Evolutionary conservation across 2,888 invertebrate species (phyloP), one percentile per base, ranked within the genome.

Genomic region (Sphaerophoria taeniata): DNA sequence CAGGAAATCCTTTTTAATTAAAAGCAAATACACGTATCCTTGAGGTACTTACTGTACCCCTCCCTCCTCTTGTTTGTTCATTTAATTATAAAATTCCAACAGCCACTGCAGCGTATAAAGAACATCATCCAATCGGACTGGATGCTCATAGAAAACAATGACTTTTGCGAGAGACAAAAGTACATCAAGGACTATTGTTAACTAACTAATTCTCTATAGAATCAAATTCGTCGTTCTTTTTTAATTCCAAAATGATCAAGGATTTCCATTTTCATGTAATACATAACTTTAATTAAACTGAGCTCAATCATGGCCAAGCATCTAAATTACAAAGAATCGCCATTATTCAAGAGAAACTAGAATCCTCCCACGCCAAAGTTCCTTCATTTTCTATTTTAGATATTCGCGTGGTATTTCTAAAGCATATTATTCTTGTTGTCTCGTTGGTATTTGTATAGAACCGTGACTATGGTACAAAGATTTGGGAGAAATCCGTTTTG

Each of bases 71-170:
- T 24, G 51, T 69, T 31, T 14, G 72, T 72, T 75, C 61, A 49
- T 80, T 80, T 80, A 75, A 84, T 80, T 84, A 80, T 84, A 84
- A 84, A 79, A 80, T 76, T 69, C 72, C 33, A 67, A 67, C n/a
- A 24, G 43, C 11, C 12, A 43, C 43, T 12, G 12, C 43, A 43
- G 9, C 9, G 9, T 12, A 9, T 11, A 9, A 0, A 9, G 43
- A 12, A 5, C 11, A 24, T 2, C 36, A 53, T 24, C 2, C 34
- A 65, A 49, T 11, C 53, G 14, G 24, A 9, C 11, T 11, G 43
- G 16, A 31, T 43, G 60, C 36, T 79, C 74, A 79, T 84, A 74
- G 67, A 79, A 49, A 63, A 69, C 55, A 55, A 45, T 58, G 39
- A 24, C 9, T 11, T 11, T 16, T 14, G 16, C 3, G 47, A 5